These are phyloP conservation scores for Salvelinus fontinalis DNA, from an alignment of 2,113 vertebrate genomes.

Conservation along the genomic window DNA sequence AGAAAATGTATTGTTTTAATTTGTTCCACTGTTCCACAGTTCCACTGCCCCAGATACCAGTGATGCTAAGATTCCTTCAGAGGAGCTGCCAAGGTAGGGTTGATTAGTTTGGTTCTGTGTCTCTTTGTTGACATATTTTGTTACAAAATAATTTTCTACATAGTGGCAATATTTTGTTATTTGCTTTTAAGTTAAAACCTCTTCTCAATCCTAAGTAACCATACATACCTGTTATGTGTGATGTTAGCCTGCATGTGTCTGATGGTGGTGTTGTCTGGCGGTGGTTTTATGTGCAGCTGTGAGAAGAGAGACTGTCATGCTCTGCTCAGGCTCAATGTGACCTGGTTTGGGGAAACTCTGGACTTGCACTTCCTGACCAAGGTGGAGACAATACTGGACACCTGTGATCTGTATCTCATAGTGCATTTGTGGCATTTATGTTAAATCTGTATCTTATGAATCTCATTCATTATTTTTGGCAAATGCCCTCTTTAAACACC, in stretches of 20 bases:
- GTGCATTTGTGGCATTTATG: slow-evolving; percentile 54
- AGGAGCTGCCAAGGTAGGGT: slow-evolving; percentile 82
- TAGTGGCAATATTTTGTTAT: slow-evolving; percentile 27
- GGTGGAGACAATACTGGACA: slow-evolving; percentile 88
- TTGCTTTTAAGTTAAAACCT: not conserved
- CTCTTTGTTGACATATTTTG: slow-evolving; percentile 47
- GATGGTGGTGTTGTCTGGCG: too few species aligned
- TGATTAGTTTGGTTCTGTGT: too few species aligned
- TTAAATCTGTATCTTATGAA: too few species aligned
- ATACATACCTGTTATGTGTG: not conserved
- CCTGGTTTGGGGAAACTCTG: slow-evolving; percentile 95
- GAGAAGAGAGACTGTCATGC: slow-evolving; percentile 80
- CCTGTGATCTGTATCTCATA: slow-evolving; percentile 94
- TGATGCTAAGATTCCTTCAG: slow-evolving; percentile 85
- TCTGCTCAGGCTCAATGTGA: slow-evolving; percentile 89
- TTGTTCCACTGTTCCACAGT: slow-evolving; percentile 60
- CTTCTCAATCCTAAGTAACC: not conserved
- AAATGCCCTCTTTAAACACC: too few species aligned
- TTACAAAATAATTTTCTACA: slow-evolving; percentile 13
- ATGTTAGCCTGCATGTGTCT: not conserved
- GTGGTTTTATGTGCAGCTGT: slow-evolving; percentile 73
- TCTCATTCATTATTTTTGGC: too few species aligned
- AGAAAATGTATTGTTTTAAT: too few species aligned
- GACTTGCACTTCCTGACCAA: slow-evolving; percentile 84
- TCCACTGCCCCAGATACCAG: slow-evolving; percentile 78